Conservation (phyloP, 2,113 vertebrate genomes). For the Terrapene triunguis region DNA sequence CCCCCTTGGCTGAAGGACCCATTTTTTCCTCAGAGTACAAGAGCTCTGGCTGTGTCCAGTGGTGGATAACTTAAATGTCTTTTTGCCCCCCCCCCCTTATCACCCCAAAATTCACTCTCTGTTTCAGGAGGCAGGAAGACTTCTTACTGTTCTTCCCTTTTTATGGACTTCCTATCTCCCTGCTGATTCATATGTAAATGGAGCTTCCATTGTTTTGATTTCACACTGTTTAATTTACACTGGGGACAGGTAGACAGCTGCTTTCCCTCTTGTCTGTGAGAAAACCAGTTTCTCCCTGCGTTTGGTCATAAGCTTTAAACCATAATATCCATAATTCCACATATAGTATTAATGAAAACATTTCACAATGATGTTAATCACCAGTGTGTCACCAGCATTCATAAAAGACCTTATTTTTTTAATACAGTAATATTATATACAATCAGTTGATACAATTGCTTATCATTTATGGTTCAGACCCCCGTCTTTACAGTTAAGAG, state of each 20-base stretch:
- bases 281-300: background rate
- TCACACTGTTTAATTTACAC: background rate
- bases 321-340: background rate
- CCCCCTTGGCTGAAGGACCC: background rate
- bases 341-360: background rate
- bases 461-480: background rate
- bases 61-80: background rate
- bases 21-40: background rate
- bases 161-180: background rate
- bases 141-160: background rate
- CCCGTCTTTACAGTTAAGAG: background rate
- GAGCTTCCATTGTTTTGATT: background rate
- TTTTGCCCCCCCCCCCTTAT: background rate
- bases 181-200: background rate
- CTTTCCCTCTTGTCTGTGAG: background rate
- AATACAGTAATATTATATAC: background rate
- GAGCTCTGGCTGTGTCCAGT: background rate
- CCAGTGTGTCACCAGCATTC: background rate
- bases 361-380: background rate
- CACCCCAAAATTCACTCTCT: background rate
- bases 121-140: background rate
- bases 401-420: background rate
- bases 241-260: background rate
- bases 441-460: background rate
- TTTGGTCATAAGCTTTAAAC: background rate